Percentiles rank a stretch among this genome's conserved stretches.
These are phyloP conservation scores for Schizopygopsis malacanthus DNA, from an alignment of 2,797 vertebrate species.

Conservation along the genomic window DNA sequence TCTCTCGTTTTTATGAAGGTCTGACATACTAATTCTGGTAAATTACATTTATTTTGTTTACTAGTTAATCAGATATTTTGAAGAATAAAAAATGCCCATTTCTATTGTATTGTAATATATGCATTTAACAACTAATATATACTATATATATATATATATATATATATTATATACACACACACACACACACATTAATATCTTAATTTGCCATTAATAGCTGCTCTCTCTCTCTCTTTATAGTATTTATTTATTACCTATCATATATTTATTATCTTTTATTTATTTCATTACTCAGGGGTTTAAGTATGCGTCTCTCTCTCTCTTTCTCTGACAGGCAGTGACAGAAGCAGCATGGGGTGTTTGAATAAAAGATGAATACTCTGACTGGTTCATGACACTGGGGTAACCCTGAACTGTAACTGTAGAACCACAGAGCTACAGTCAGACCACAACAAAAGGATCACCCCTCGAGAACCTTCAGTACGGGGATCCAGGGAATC, in stretches of 20 bases:
- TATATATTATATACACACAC: no score
- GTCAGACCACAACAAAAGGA: conserved; percentile 49
- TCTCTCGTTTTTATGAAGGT: neutral
- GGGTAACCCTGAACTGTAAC: conserved; percentile 56
- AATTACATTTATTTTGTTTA: neutral
- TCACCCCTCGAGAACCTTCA: conserved; percentile 46
- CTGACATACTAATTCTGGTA: neutral
- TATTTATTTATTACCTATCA: conserved; percentile 33
- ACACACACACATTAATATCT: neutral
- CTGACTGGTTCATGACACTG: conserved; percentile 53
- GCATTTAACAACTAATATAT: neutral
- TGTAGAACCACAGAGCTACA: conserved; percentile 46
- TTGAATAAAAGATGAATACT: conserved; percentile 59
- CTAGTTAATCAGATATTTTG: neutral
- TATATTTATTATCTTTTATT: conserved; percentile 49
- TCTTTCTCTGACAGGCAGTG: conserved; percentile 55
- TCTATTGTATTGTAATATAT: neutral
- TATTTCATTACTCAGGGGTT: conserved; percentile 38
- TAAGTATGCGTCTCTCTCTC: conserved; percentile 36
- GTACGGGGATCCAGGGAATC: conserved; percentile 26
- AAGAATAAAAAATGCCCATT: neutral
- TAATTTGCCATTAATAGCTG: neutral
- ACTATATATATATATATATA: no score
- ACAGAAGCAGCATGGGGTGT: conserved; percentile 46
- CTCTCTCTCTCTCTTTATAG: neutral